Evolutionary conservation across 2,113 vertebrate genomes (phyloP), one percentile per base, ranked within the genome.

Genomic region (Syrmaticus mikado): DNA sequence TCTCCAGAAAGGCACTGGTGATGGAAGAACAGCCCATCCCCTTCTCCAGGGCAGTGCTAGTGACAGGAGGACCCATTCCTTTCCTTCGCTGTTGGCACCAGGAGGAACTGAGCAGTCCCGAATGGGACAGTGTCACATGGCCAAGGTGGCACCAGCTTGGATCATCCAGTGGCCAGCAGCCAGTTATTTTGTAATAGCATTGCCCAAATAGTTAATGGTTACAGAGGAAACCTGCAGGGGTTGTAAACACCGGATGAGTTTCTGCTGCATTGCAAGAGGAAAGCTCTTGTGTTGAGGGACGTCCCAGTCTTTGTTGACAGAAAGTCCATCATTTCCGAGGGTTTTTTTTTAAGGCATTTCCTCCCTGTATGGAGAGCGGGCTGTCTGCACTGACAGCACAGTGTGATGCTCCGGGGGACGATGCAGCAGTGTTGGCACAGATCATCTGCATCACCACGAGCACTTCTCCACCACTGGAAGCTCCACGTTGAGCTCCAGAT

Each of bases 161-260:
- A 24, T 22, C 76, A 43, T 15, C 0, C 36, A 24, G 36, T 19
- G 12, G 45, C 10, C 0, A 46, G 27, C 1, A 2, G 32, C 8
- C 3, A 1, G 3, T 60, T 62, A 11, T 52, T 53, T 18, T 36
- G 22, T 34, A 15, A 8, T 27, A 41, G 3, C 0, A 0, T 19
- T 18, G 46, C 12, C 38, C 64, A 27, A 16, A 9, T 67, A 72
- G 48, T 5, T 3, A 32, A 6, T 0, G 7, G 28, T 55, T 17
- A 5, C 0, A 4, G 0, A 2, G 2, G 41, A 32, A 32, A 57
- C 53, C 53, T 2, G 45, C 41, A 38, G 58, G 57, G 62, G 25
- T 41, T 32, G 36, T 11, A 6, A 4, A 58, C n/a, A n/a, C 3
- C 4, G 2, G 45, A 40, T 1, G 4, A 24, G 38, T n/a, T 45